Evolutionary conservation across 2,888 invertebrate genomes (phyloP).

Genomic region (Drosophila vallismaia): DNA sequence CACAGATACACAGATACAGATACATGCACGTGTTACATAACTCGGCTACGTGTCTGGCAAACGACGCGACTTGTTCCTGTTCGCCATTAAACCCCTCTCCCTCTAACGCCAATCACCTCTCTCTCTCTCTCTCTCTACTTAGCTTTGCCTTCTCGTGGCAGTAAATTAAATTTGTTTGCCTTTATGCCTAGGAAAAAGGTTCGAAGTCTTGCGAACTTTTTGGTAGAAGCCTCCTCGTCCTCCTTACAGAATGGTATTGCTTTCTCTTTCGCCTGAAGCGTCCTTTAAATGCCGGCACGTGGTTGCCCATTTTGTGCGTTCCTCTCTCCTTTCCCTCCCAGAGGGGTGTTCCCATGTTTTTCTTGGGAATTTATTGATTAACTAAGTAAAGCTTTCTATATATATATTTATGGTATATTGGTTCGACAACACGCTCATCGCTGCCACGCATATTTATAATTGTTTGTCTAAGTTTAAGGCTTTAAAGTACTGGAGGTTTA

Average conservation of each 20-base stretch:
- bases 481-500: background rate
- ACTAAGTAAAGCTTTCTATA: slow-evolving; percentile 19
- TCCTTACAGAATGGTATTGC: background rate
- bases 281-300: slow-evolving; percentile 62
- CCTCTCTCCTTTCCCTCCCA: slow-evolving; percentile 1
- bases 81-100: background rate
- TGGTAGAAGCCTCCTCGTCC: background rate
- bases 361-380: slow-evolving; percentile 68
- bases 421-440: background rate
- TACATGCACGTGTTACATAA: slow-evolving; percentile 70
- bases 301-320: slow-evolving; percentile 38
- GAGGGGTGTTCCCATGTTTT: slow-evolving; percentile 8
- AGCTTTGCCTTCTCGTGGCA: slow-evolving; percentile 25
- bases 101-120: no score
- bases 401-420: slow-evolving; percentile 8
- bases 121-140: no score
- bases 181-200: slow-evolving; percentile 22
- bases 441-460: slow-evolving; percentile 21
- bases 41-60: slow-evolving; percentile 63
- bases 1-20: slow-evolving; percentile 8
- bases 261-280: background rate
- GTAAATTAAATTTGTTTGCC: slow-evolving; percentile 78
- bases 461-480: slow-evolving; percentile 37
- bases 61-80: slow-evolving; percentile 45
- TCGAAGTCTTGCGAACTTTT: slow-evolving; percentile 6